Base-by-base conservation (phyloP, 2,797 vertebrate species). In the Chromobotia macracanthus region DNA sequence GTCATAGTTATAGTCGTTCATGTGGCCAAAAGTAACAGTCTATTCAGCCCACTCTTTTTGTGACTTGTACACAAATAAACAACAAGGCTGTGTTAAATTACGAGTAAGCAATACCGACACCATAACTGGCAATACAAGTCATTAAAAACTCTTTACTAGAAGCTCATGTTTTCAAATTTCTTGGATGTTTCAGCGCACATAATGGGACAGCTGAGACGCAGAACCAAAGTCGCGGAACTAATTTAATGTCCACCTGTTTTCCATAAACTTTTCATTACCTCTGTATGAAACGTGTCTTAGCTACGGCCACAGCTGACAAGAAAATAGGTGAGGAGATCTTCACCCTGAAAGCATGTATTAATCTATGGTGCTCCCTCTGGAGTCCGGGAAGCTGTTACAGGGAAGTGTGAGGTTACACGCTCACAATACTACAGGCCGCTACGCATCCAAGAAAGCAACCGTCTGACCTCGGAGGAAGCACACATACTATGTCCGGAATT, bases 251-350 rank as follows among this genome's bases (percentile, higher is more conserved):
- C 83, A 84, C 75, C 72, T 85, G 82, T 74, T 86, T 61, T 61
- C 77, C 53, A 84, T 86, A 79, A 82, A 79, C 76, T 44, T 85
- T 83, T 73, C 74, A 80, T 82, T 82, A 83, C 48, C 58, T 79
- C 70, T 56, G 71, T 51, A 41, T 75, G 38, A 78, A 75, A 77
- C 16, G 28, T 80, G 74, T 79, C 79, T 79, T 55, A 76, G 72
- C 31, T 35, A 78, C 56, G 60, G 25, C 41, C 70, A 65, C 73
- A 77, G 60, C 73, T 80, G 77, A 77, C 60, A 74, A 61, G 64
- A 23, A 69, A 69, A 46, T 19, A 68, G 53, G 44, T 56, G 23
- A 69, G 23, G 21, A 73, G 28, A 67, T 48, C 64, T 50, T 80
- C 53, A 35, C 46, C 19, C 53, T 64, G 21, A 72, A n/a, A 65